Base-by-base conservation (phyloP, 2,888 invertebrate genomes). In the Orthosia incerta region DNA sequence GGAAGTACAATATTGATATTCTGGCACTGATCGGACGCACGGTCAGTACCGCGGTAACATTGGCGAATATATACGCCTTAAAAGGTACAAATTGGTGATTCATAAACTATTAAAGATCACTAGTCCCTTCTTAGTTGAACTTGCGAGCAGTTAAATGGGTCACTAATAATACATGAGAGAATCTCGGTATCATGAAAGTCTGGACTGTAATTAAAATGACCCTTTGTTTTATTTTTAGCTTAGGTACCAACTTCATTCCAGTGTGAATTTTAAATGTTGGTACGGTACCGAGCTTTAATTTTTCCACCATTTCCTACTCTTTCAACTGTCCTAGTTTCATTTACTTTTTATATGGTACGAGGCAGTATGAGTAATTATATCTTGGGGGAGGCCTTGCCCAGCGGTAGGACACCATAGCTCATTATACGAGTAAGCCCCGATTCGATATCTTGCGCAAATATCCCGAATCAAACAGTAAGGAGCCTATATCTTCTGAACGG, bases 221-320 rank as follows among this genome's bases (percentile, higher is more conserved):
- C 12, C 15, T 69, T 11, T 46, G 26, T 69, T 69, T 16, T 59
- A 20, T 68, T 55, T 72, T 71, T 48, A 68, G 13, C 20, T 20
- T 20, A 39, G 12, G 39, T 13, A 31, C 5, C 4, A 20, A 20
- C 20, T 23, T 46, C 16, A 16, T 46, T 65, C n/a, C 15, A 26
- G 57, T 51, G 5, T 59, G 1, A 57, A 46, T 59, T 71, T 71
- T 60, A 46, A 59, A 31, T 71, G 18, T 11, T 56, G 23, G 2
- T 12, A 9, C 4, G 26, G 20, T 4, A 20, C 7, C 39, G 48
- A 50, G 20, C 45, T 59, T 51, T n/a, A 51, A 59, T 51, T 45
- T 15, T 20, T 18, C 11, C 15, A 3, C 18, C 12, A 26, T 4
- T 45, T 13, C 4, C 3, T 15, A 16, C 26, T 45, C 23, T 71